phyloP scores from a whole-genome alignment of 2,888 invertebrate species.

The Agapostemon virescens region DNA sequence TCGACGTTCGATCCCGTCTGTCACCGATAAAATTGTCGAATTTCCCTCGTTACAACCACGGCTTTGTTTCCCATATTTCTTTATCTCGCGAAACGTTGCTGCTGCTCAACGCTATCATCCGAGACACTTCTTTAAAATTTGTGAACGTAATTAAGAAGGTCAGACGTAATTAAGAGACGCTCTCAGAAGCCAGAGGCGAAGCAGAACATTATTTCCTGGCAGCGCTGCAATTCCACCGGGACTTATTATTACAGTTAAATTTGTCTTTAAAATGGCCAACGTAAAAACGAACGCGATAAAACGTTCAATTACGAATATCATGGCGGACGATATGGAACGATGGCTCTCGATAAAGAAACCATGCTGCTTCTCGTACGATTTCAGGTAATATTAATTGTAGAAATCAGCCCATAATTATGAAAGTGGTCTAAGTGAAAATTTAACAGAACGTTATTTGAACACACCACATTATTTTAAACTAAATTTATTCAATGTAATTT shows the following conservation, averaged over 20 bases:
- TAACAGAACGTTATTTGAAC: too few species aligned
- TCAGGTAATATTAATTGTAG: neutral
- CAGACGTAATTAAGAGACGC: neutral
- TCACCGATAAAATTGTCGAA: neutral
- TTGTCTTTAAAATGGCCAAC: neutral
- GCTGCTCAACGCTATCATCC: neutral
- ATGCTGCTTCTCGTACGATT: neutral
- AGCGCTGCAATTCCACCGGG: neutral
- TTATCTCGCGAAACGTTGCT: neutral
- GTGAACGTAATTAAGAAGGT: conserved; percentile 5
- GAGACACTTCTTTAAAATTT: neutral
- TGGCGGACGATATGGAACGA: neutral
- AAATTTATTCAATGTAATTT: too few species aligned
- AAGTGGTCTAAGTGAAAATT: too few species aligned
- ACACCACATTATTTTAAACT: too few species aligned
- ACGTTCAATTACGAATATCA: neutral
- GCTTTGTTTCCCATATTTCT: neutral
- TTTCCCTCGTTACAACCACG: neutral
- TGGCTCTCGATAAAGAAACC: neutral
- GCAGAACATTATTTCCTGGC: neutral
- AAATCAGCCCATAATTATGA: too few species aligned
- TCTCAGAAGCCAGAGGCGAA: conserved; percentile 1
- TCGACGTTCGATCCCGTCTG: too few species aligned
- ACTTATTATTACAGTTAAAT: neutral
- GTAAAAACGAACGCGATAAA: neutral